phyloP scores from a whole-genome alignment of 2,797 vertebrate species.

The Myotis myotis region DNA sequence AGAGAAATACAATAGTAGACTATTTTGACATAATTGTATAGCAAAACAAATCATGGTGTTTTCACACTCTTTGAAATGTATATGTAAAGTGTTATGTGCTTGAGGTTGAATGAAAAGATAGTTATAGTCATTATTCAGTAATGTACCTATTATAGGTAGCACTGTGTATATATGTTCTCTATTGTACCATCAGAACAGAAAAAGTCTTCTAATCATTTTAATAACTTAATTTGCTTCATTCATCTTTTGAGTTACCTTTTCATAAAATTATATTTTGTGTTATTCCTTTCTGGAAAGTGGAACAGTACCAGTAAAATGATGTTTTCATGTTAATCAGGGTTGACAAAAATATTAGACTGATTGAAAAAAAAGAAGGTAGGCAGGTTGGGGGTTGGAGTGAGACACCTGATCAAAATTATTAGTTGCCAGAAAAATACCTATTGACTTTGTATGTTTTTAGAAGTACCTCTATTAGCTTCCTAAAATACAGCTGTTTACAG shows the following conservation, averaged over 20 bases:
- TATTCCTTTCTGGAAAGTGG: slow-evolving; percentile 12
- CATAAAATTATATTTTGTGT: slow-evolving; percentile 57
- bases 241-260: slow-evolving; percentile 51
- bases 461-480: slow-evolving; percentile 77
- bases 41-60: slow-evolving; percentile 57
- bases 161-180: background rate
- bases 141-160: slow-evolving; percentile 42
- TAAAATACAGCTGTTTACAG: slow-evolving; percentile 77
- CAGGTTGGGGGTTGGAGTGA: background rate
- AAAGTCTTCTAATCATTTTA: slow-evolving; percentile 45
- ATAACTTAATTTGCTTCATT: slow-evolving; percentile 67
- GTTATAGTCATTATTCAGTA: background rate
- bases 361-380: background rate
- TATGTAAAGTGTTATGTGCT: slow-evolving; percentile 7
- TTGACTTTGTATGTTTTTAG: slow-evolving; percentile 71
- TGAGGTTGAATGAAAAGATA: slow-evolving; percentile 28
- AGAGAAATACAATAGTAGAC: slow-evolving; percentile 24
- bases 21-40: slow-evolving; percentile 58
- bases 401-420: slow-evolving; percentile 66
- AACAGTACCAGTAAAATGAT: slow-evolving; percentile 21
- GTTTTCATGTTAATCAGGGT: slow-evolving; percentile 67
- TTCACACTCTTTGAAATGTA: slow-evolving; percentile 60
- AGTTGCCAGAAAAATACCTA: slow-evolving; percentile 72
- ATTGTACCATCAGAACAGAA: slow-evolving; percentile 33
- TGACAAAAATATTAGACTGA: slow-evolving; percentile 33